Evolutionary conservation across 2,888 invertebrate genomes (phyloP).

Genomic region (Norana najaformis): DNA sequence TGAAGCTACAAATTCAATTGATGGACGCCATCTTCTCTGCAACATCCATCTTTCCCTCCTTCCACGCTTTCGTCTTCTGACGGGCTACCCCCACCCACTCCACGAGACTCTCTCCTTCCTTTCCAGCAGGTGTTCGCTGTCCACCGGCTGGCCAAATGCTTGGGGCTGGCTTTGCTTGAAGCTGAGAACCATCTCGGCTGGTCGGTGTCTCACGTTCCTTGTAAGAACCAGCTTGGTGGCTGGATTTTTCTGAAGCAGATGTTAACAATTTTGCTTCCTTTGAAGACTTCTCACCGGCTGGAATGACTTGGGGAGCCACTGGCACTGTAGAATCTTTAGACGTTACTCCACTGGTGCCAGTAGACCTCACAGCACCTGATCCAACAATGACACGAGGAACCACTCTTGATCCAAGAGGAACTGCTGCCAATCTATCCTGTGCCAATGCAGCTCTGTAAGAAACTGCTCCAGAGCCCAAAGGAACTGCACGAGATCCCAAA

Average conservation of each 20-base stretch:
- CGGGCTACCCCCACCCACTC: background rate
- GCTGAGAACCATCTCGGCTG: background rate
- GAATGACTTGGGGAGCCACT: background rate
- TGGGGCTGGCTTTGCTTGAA: background rate
- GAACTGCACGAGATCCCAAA: background rate
- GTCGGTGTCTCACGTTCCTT: background rate
- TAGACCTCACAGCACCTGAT: background rate
- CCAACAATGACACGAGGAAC: background rate
- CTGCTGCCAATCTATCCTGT: background rate
- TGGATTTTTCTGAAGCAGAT: background rate
- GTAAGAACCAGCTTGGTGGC: background rate
- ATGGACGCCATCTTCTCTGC: background rate
- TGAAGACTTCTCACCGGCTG: background rate
- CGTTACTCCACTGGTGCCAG: background rate
- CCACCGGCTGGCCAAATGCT: background rate
- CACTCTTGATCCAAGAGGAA: background rate
- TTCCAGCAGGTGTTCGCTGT: background rate
- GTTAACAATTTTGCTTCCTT: background rate
- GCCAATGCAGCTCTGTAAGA: background rate
- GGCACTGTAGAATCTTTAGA: background rate
- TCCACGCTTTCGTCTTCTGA: slow-evolving; percentile 19
- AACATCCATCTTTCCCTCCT: background rate
- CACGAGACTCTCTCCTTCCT: background rate
- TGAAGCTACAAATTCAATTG: background rate
- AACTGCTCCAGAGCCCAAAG: background rate